Conservation (phyloP, 2,888 invertebrate genomes). For the Zygaena filipendulae region DNA sequence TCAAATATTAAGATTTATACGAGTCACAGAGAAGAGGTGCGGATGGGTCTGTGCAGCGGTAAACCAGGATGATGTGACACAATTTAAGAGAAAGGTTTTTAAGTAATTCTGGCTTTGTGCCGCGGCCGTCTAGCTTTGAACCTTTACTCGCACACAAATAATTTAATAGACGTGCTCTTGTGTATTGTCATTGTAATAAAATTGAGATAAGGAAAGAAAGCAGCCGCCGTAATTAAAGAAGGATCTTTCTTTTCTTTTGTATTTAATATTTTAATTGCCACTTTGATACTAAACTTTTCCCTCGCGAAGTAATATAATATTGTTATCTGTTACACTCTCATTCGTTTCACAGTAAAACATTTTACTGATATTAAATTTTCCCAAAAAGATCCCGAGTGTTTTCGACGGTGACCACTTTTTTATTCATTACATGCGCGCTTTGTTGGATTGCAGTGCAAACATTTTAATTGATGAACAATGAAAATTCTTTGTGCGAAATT, state of each 20-base stretch:
- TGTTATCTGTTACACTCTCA: no score
- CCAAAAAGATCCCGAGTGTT: no score
- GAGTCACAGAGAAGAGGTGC: no score
- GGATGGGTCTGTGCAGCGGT: no score
- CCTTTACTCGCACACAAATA: slow-evolving; percentile 35
- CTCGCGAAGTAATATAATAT: no score
- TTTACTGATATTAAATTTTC: no score
- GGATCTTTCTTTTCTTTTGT: slow-evolving; percentile 38
- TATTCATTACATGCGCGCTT: no score
- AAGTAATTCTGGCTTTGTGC: slow-evolving; percentile 24
- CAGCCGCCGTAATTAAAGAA: slow-evolving; percentile 50
- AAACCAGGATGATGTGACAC: slow-evolving; percentile 45
- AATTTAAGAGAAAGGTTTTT: slow-evolving; percentile 31
- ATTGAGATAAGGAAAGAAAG: slow-evolving; percentile 53
- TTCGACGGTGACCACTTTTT: no score
- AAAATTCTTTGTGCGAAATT: no score
- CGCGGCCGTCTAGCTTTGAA: slow-evolving; percentile 15
- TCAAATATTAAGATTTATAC: slow-evolving; percentile 42
- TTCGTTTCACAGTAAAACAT: no score
- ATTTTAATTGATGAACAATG: no score
- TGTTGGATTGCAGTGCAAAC: no score
- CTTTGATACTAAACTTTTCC: slow-evolving; percentile 29
- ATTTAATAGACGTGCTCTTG: slow-evolving; percentile 49
- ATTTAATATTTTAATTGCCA: slow-evolving; percentile 36
- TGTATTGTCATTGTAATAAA: slow-evolving; percentile 58